Conservation (phyloP, 2,888 invertebrate genomes). For the Hirtodrosophila duncani region DNA sequence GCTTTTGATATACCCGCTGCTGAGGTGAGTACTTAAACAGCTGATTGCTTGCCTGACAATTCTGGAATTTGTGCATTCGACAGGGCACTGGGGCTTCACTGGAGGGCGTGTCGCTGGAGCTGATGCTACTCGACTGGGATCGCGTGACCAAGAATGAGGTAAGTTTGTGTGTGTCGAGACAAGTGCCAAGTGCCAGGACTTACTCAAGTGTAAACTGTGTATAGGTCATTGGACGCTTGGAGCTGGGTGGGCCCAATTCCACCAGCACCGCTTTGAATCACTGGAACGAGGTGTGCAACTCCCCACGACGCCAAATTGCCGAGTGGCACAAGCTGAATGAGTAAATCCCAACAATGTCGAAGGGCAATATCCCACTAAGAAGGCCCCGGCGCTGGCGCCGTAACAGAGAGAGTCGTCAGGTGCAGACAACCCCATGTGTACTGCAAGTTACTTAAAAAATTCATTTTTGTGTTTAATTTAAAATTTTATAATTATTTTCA, state of each 20-base stretch:
- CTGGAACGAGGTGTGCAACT: conserved; percentile 98
- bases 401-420: too few relatives aligned
- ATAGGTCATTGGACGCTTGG: conserved; percentile 96
- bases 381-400: conserved; percentile 49
- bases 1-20: conserved; percentile 95
- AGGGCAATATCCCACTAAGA: neutral
- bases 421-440: too few relatives aligned
- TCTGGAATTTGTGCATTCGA: too few relatives aligned
- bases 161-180: conserved; percentile 32
- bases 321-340: conserved; percentile 99
- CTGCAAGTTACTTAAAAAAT: too few relatives aligned
- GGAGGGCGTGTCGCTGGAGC: conserved; percentile 78
- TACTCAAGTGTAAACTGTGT: conserved; percentile 28
- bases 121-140: conserved; percentile 92
- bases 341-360: conserved; percentile 78
- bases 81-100: conserved; percentile 77
- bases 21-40: conserved; percentile 80
- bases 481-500: neutral
- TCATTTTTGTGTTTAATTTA: conserved; percentile 1
- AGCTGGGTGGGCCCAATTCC: conserved; percentile 90
- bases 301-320: conserved; percentile 97
- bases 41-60: too few relatives aligned
- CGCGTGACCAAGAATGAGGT: conserved; percentile 99
- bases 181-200: too few relatives aligned
- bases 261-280: conserved; percentile 92